Conservation (phyloP, 2,797 vertebrate genomes). For the Vespertilio murinus region DNA sequence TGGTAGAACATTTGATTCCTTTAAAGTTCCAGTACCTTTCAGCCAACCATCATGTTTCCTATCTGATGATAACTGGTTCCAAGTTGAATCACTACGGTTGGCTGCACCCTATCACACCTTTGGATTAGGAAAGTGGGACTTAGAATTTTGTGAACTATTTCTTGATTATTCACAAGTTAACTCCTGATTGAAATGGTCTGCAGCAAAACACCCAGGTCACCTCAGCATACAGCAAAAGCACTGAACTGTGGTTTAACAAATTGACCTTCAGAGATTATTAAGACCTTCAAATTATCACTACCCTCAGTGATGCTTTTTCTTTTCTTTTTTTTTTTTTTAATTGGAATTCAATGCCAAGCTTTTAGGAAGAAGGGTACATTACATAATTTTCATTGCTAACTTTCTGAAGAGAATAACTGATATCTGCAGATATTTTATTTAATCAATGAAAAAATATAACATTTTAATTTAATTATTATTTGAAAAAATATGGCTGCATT, state of each 20-base stretch:
- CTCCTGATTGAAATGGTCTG: slow-evolving; percentile 83
- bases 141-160: slow-evolving; percentile 83
- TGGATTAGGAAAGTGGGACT: slow-evolving; percentile 84
- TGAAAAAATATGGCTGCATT: not conserved
- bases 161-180: slow-evolving; percentile 86
- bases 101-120: slow-evolving; percentile 85
- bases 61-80: slow-evolving; percentile 84
- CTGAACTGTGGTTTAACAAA: slow-evolving; percentile 80
- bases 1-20: slow-evolving; percentile 73
- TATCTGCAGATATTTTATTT: slow-evolving; percentile 66
- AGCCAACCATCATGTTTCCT: slow-evolving; percentile 78
- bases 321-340: slow-evolving; percentile 36
- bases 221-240: slow-evolving; percentile 75
- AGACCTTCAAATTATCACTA: slow-evolving; percentile 82
- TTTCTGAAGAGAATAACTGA: slow-evolving; percentile 18
- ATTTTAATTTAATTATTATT: slow-evolving; percentile 1
- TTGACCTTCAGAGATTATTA: slow-evolving; percentile 83
- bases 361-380: slow-evolving; percentile 67
- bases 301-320: slow-evolving; percentile 55
- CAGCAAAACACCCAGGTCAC: slow-evolving; percentile 76
- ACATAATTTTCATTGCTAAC: slow-evolving; percentile 72
- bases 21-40: slow-evolving; percentile 77
- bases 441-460: not conserved
- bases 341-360: slow-evolving; percentile 75
- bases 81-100: slow-evolving; percentile 85